Evolutionary conservation across 2,888 invertebrate species (phyloP), one percentile per base, ranked within the genome.

Genomic region (Thumatha senex): DNA sequence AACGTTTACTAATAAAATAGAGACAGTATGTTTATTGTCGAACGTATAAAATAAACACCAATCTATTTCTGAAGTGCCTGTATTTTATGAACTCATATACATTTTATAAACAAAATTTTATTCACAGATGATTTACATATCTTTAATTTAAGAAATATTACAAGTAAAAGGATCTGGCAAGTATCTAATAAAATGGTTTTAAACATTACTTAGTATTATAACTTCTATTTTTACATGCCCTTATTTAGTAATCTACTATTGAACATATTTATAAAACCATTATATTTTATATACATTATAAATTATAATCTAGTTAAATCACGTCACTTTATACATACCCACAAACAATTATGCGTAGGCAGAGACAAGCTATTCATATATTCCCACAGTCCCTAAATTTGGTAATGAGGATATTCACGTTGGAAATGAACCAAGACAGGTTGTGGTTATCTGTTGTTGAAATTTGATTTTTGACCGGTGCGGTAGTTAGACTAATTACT

Each of bases 241-340:
- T 48, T 50, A 54, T 51, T 63, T 48, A 44, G 59, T 51, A 61
- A 62, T 61, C 56, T 63, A 61, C 54, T 46, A 50, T 58, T 67
- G 54, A 66, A 60, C 63, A 65, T 57, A 67, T 64, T 59, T 60
- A 58, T 60, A 62, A n/a, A 44, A 48, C 48, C 31, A 31, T 31
- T 5, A 24, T 10, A 31, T 8, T 7, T 31, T 31, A 31, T 31
- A 31, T 11, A 31, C 31, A 31, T 10, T 31, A 7, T 24, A n/a
- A n/a, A n/a, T n/a, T n/a, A n/a, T n/a, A n/a, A 30, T 11, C 2
- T 8, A 31, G 3, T 31, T 31, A 31, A 3, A 31, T 31, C 9
- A 31, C 31, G 7, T 31, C 31, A 31, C 11, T 24, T 24, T 24
- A 24, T 24, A n/a, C n/a, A n/a, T n/a, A n/a, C n/a, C n/a, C n/a